Conservation (phyloP, 37 sponge, comb jelly and placozoan species). For the Aplysina aerophoba region DNA sequence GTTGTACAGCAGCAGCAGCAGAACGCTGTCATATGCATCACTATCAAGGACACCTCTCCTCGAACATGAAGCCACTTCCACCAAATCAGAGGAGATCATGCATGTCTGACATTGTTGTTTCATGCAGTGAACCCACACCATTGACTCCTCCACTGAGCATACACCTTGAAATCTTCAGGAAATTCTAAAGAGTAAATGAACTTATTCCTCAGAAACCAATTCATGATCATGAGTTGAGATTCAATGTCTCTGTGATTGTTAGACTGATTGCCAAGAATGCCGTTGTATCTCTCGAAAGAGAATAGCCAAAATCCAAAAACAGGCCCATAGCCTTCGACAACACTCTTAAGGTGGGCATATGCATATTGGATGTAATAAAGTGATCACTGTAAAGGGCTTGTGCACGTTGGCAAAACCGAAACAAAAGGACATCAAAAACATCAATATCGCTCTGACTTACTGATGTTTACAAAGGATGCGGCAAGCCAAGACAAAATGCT, state of each 20-base stretch:
- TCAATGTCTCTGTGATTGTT: constrained; percentile 23
- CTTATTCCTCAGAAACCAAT: too few species aligned
- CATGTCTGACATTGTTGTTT: too few species aligned
- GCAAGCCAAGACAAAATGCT: constrained; percentile 21
- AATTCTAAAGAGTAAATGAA: too few species aligned
- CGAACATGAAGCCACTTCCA: too few species aligned
- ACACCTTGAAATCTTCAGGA: too few species aligned
- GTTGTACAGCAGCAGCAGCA: too few species aligned
- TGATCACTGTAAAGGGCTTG: not conserved
- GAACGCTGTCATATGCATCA: too few species aligned
- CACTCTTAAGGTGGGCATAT: constrained; percentile 9
- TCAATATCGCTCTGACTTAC: not conserved
- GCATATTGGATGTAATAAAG: constrained; percentile 18
- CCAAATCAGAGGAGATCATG: too few species aligned
- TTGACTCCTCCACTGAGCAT: too few species aligned
- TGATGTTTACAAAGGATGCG: not conserved
- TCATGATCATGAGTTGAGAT: constrained; percentile 8
- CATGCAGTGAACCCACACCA: too few species aligned
- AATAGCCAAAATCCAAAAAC: constrained; percentile 11
- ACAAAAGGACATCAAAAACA: not conserved
- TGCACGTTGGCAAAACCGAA: not conserved
- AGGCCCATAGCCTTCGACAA: not conserved
- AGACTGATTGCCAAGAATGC: not conserved
- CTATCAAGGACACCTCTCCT: too few species aligned
- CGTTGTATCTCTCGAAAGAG: constrained; percentile 32